A percentile compares a stretch with the other conserved stretches of the same genome.
These are phyloP conservation scores for Apamea epomidion DNA, from an alignment of 2,888 invertebrate genomes.

Conservation along the genomic window DNA sequence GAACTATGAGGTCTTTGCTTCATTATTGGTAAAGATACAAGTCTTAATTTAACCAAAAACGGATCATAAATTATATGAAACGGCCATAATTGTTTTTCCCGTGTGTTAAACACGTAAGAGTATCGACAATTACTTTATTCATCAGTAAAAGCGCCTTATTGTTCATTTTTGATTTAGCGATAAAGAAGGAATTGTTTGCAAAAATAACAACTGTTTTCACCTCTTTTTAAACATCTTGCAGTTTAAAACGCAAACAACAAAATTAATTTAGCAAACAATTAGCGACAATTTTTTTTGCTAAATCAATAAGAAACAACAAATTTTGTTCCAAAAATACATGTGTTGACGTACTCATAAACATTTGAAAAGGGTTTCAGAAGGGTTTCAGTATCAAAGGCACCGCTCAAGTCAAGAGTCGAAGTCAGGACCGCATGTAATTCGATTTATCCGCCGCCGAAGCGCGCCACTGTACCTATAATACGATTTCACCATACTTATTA, in stretches of 20 bases:
- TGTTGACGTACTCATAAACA: slow-evolving; percentile 64
- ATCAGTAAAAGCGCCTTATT: not conserved
- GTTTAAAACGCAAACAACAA: not conserved
- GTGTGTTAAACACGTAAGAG: not conserved
- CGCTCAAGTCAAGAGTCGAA: slow-evolving; percentile 73
- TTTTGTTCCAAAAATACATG: slow-evolving; percentile 25
- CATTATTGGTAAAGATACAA: not conserved
- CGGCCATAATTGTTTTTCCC: not conserved
- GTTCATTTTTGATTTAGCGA: too few species aligned
- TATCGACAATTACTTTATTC: not conserved
- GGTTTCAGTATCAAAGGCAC: slow-evolving; percentile 77
- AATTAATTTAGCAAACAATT: too few species aligned
- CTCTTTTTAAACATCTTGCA: too few species aligned
- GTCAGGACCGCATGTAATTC: slow-evolving; percentile 79
- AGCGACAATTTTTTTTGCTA: not conserved
- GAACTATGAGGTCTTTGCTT: not conserved
- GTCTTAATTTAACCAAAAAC: not conserved
- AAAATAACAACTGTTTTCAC: too few species aligned
- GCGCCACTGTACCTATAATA: slow-evolving; percentile 75
- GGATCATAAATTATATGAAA: not conserved
- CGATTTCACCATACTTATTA: slow-evolving; percentile 69
- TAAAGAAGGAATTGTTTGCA: too few species aligned
- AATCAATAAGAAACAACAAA: not conserved
- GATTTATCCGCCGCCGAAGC: slow-evolving; percentile 74
- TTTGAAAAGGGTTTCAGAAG: slow-evolving; percentile 74